Evolutionary conservation across 2,888 invertebrate species (phyloP), one percentile per base, ranked within the genome.

Genomic region (Caenorhabditis sp.): DNA sequence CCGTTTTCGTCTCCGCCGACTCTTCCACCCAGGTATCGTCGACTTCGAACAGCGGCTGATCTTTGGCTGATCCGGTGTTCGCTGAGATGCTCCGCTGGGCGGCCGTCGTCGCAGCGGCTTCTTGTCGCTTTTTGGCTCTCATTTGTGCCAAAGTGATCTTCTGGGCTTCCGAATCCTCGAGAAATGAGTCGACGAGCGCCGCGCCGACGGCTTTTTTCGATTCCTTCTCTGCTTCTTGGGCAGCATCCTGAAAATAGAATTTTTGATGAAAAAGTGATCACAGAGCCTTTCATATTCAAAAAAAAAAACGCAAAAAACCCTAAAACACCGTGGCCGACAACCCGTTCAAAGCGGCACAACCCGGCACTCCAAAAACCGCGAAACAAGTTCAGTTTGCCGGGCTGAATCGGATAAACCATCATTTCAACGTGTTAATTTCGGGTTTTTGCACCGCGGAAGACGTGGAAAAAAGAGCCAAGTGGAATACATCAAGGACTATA

Each of bases 111-210:
- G 60, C 79, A 20, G 64, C 83, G 11, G 82, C 76, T 58, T 82
- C 81, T 32, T 60, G 71, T 55, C 82, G 58, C 64, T 87, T 86
- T 50, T 88, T 58, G 0, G 82, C 83, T 67, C 86, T 70, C 83
- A 88, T 77, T 47, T 84, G 50, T 18, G 78, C 80, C 6, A 85
- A 51, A 1, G 76, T 72, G 53, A 78, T 13, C 37, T 82, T 76
- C 40, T 65, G 74, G 15, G 71, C 80, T n/a, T 77, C 71, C 1
- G 78, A 47, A 60, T 85, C 81, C 13, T 68, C 67, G 9, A 83
- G 55, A 22, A 80, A 82, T 1, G 78, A 51, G 40, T 85, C 84
- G 40, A 80, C 71, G n/a, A 84, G 78, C 1, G 61, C 68, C 40
- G 80, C 53, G 24, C 82, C 69, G 18, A 74, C 65, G n/a, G 76